Conservation (phyloP, 2,888 invertebrate genomes). For the Cristatella mucedo region DNA sequence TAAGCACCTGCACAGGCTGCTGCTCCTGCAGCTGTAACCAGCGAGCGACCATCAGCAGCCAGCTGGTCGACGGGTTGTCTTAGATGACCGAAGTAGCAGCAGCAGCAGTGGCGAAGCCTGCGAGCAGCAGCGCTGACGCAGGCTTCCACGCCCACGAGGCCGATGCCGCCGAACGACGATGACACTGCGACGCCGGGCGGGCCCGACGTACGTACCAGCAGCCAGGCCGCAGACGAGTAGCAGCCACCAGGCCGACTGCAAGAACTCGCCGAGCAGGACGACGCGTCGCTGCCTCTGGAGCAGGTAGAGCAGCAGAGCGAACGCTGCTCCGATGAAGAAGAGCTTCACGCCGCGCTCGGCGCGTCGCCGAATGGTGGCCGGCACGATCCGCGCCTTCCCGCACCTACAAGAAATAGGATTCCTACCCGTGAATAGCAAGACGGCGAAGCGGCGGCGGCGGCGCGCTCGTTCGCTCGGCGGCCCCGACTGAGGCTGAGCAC, state of each 20-base stretch:
- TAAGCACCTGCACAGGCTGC: slow-evolving; percentile 3
- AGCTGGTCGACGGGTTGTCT: no score
- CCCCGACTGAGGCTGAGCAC: no score
- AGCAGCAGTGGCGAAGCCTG: neutral
- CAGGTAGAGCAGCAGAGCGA: slow-evolving; percentile 35
- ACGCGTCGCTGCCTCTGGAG: slow-evolving; percentile 34
- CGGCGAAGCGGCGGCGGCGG: no score
- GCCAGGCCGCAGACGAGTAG: slow-evolving; percentile 37
- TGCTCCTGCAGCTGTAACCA: no score
- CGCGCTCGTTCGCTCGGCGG: no score
- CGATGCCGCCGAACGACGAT: no score
- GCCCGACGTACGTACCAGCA: slow-evolving; percentile 26
- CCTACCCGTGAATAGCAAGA: no score
- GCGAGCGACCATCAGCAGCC: no score
- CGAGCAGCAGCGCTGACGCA: neutral
- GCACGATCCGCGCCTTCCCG: no score
- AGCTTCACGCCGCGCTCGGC: slow-evolving; percentile 24
- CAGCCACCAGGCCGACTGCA: slow-evolving; percentile 39
- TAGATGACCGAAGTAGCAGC: no score
- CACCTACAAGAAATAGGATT: no score
- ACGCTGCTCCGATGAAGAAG: slow-evolving; percentile 35
- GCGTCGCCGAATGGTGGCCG: no score
- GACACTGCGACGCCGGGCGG: neutral
- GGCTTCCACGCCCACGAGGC: neutral
- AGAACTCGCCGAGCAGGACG: slow-evolving; percentile 23